phyloP scores from a whole-genome alignment of 2,113 vertebrate genomes.

The Hippotragus niger region DNA sequence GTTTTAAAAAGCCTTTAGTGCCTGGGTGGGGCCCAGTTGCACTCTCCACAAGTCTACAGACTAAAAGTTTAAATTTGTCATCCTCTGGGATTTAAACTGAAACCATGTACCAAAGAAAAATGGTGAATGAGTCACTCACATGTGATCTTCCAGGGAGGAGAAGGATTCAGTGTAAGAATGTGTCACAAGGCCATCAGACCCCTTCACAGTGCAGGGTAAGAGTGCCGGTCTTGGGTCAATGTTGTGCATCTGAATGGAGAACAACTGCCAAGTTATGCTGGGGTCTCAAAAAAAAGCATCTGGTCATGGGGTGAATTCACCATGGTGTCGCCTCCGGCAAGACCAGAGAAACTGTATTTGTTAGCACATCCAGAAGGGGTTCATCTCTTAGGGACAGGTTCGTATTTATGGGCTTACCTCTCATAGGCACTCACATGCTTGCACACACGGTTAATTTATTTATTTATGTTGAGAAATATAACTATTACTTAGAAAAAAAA shows the following conservation, averaged over 20 bases:
- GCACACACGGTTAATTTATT: neutral
- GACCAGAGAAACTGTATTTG: neutral
- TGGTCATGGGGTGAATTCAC: neutral
- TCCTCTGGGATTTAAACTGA: slow-evolving; percentile 45
- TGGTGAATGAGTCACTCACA: slow-evolving; percentile 48
- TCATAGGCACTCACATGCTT: neutral
- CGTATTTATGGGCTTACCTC: neutral
- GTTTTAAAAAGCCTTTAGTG: slow-evolving; percentile 9
- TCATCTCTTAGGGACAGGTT: neutral
- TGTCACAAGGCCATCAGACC: neutral
- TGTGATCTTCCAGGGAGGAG: slow-evolving; percentile 19
- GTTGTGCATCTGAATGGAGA: neutral
- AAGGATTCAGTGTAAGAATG: neutral
- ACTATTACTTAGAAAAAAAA: neutral
- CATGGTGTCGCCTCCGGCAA: neutral
- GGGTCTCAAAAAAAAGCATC: neutral
- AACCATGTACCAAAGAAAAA: slow-evolving; percentile 12
- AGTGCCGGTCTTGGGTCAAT: neutral
- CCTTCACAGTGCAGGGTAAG: neutral
- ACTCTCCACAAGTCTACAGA: neutral
- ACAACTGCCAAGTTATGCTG: neutral
- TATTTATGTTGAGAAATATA: neutral
- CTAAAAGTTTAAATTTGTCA: slow-evolving; percentile 45
- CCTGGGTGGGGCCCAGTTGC: slow-evolving; percentile 1
- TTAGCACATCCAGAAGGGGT: neutral